Evolutionary conservation across 2,113 vertebrate genomes (phyloP).

Genomic region (Sylvilagus bachmani): DNA sequence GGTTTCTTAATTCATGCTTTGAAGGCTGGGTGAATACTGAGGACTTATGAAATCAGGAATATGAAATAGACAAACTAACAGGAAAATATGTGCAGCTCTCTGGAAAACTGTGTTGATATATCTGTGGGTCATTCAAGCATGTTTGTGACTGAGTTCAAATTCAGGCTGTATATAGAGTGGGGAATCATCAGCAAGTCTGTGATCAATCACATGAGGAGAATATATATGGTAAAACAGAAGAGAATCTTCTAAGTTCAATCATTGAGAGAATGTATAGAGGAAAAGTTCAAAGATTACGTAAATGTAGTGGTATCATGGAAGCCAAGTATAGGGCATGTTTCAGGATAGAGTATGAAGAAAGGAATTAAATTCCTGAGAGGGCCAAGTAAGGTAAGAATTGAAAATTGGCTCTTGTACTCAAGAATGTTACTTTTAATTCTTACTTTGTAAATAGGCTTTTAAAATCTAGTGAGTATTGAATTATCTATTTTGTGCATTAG

Average conservation of each 20-base stretch:
- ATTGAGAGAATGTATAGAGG: background rate
- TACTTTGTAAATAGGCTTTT: background rate
- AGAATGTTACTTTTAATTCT: constrained; percentile 16
- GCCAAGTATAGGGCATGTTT: background rate
- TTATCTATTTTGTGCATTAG: background rate
- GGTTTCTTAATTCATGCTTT: too few species aligned
- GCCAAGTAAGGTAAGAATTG: background rate
- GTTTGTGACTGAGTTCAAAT: background rate
- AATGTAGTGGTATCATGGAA: background rate
- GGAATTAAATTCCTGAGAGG: background rate
- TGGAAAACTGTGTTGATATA: background rate
- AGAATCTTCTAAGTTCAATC: background rate
- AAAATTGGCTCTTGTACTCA: background rate
- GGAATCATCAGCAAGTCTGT: background rate
- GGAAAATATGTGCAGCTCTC: background rate
- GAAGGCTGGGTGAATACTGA: too few species aligned
- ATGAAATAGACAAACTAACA: background rate
- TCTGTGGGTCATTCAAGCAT: background rate
- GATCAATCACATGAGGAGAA: background rate
- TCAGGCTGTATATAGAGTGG: background rate
- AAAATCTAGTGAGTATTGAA: background rate
- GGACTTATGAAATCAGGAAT: too few species aligned
- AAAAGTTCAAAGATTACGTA: background rate
- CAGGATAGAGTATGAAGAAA: background rate
- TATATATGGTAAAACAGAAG: background rate